Conservation (phyloP, 1,140 invertebrate genomes). For the Spodoptera frugiperda region DNA sequence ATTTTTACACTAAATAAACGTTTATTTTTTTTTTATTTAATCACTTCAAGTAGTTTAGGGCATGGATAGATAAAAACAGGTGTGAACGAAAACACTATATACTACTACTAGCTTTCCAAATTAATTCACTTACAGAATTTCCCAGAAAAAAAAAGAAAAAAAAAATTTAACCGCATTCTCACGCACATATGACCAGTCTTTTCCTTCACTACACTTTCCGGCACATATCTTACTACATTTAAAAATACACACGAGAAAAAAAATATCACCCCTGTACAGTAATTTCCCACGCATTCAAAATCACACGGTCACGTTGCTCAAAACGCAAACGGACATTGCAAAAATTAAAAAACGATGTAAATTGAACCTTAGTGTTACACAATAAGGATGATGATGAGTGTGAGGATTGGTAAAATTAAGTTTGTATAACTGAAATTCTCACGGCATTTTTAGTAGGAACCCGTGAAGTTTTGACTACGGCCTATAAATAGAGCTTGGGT, state of each 20-base stretch:
- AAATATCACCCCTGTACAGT: constrained; percentile 10
- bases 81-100: too few relatives aligned
- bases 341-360: neutral
- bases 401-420: neutral
- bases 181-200: neutral
- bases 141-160: neutral
- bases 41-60: too few relatives aligned
- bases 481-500: constrained; percentile 12
- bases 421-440: constrained; percentile 28
- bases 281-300: constrained; percentile 45
- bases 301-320: constrained; percentile 41
- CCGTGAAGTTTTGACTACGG: neutral
- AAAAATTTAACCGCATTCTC: neutral
- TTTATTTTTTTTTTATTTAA: too few relatives aligned
- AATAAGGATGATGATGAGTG: neutral
- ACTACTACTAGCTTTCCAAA: neutral
- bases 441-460: constrained; percentile 25
- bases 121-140: neutral
- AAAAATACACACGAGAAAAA: constrained; percentile 16
- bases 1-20: too few relatives aligned
- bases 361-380: neutral
- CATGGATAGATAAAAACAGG: too few relatives aligned
- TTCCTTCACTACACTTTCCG: neutral
- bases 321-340: neutral
- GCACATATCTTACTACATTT: constrained; percentile 18